Evolutionary conservation across 2,888 invertebrate species (phyloP), one percentile per base, ranked within the genome.

Genomic region (Macrosoma leucophasiata): DNA sequence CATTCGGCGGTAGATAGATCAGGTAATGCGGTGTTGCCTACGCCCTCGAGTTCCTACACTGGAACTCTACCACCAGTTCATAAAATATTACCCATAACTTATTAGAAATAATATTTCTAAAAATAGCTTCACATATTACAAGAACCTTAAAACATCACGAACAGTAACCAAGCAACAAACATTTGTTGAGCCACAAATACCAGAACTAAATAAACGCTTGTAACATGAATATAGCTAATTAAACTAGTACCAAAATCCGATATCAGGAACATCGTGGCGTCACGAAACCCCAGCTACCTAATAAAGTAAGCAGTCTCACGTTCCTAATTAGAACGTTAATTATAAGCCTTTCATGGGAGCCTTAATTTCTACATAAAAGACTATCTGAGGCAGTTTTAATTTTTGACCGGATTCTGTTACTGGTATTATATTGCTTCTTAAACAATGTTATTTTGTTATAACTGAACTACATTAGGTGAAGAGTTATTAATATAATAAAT

Each of bases 261-360:
- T 81, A 79, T 73, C 71, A 62, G 59, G 47, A 55, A 54, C 62
- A 67, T 66, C 63, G 59, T 55, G 51, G 53, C 71, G 67, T 71
- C 74, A 74, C 74, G 70, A 76, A 63, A 61, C 58, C 60, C 58
- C 54, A 61, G 52, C 65, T 64, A 61, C 71, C 72, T 79, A 78
- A 79, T 78, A 81, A 81, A 79, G 70, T 64, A 69, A 62, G 50
- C 48, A 65, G 70, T 77, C 74, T 82, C 82, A 71, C 69, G 78
- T 82, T 82, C 60, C 82, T 84, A 82, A 84, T 82, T 81, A 84
- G 78, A 62, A 51, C 73, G 71, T 82, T 81, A 73, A 79, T 82
- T 81, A 78, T 82, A 76, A 81, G 69, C 67, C 76, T 72, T 77
- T 69, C 78, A 76, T 67, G 74, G 68, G 63, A 70, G 71, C 74